Evolutionary conservation across 2,888 invertebrate genomes (phyloP), one percentile per base, ranked within the genome.

Genomic region (Cylloceria caligata): DNA sequence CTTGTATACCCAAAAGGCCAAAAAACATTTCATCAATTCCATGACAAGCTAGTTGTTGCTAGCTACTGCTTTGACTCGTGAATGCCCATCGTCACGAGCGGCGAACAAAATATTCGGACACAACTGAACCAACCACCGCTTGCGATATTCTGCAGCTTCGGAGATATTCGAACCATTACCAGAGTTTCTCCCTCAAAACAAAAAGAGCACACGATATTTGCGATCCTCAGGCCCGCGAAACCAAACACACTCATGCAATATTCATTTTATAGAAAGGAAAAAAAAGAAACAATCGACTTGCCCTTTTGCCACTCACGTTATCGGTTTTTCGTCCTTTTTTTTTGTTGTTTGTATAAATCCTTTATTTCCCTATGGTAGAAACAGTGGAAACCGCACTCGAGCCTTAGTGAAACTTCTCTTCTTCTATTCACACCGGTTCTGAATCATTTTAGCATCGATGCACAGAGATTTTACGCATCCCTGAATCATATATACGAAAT

Each of bases 81-180:
- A 77, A 81, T 73, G 68, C 57, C 27, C 55, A 42, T 55, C 77
- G 55, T 69, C 62, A 74, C 86, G 81, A 76, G 84, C 83, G 84
- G 85, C 86, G 85, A 87, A 87, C 87, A 87, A 88, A 88, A 87
- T 88, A 85, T 86, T 83, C 81, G 65, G 68, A 80, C 85, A 72
- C 57, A 30, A 45, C n/a, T n/a, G n/a, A n/a, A n/a, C n/a, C n/a
- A n/a, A n/a, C n/a, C n/a, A n/a, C n/a, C n/a, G n/a, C 47, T 39
- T 27, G 67, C 11, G 27, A 4, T 5, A 49, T 11, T 11, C 11
- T 13, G 49, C 72, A 68, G 67, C 49, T 77, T 55, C 36, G 64
- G 55, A 67, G 64, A 78, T 81, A 77, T 73, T 74, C 69, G 49
- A 69, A 57, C 78, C 69, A 75, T 82, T 82, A 75, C 65, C 65